phyloP scores from a whole-genome alignment of 2,797 vertebrate species.

The Danio aesculapii region DNA sequence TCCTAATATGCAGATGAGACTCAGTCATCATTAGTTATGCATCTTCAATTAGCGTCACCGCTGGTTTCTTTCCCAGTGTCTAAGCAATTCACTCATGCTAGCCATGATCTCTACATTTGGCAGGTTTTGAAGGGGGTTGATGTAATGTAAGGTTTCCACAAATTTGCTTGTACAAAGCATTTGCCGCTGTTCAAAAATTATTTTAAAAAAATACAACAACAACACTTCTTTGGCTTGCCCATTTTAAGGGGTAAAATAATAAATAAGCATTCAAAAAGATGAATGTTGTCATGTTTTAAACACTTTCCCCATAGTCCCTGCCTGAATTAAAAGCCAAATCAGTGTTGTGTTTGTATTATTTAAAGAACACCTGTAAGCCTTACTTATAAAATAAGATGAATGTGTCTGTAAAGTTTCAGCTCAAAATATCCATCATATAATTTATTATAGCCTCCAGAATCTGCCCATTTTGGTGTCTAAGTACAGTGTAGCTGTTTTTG shows the following conservation, averaged over 20 bases:
- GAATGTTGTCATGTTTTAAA: too few relatives aligned
- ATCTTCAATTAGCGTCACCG: slow-evolving; percentile 48
- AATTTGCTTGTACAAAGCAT: slow-evolving; percentile 1
- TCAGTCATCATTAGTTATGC: slow-evolving; percentile 55
- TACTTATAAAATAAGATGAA: too few relatives aligned
- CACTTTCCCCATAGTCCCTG: not conserved
- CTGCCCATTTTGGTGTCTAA: too few relatives aligned
- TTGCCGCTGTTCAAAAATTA: slow-evolving; percentile 10
- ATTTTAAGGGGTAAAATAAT: too few relatives aligned
- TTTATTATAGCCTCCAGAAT: too few relatives aligned
- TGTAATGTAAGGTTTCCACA: slow-evolving; percentile 20
- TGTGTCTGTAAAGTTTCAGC: too few relatives aligned
- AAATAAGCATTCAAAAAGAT: too few relatives aligned
- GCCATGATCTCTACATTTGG: slow-evolving; percentile 29
- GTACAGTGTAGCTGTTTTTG: too few relatives aligned
- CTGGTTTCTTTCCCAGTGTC: slow-evolving; percentile 39
- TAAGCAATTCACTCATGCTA: slow-evolving; percentile 47
- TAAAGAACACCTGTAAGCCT: too few relatives aligned
- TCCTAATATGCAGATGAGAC: slow-evolving; percentile 52
- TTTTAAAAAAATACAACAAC: not conserved
- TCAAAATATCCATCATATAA: too few relatives aligned
- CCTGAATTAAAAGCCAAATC: not conserved
- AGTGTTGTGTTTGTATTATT: not conserved
- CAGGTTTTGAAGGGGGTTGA: slow-evolving; percentile 34
- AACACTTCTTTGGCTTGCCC: not conserved